phyloP scores from a whole-genome alignment of 1,140 invertebrate species.

The Drosophila eugracilis region DNA sequence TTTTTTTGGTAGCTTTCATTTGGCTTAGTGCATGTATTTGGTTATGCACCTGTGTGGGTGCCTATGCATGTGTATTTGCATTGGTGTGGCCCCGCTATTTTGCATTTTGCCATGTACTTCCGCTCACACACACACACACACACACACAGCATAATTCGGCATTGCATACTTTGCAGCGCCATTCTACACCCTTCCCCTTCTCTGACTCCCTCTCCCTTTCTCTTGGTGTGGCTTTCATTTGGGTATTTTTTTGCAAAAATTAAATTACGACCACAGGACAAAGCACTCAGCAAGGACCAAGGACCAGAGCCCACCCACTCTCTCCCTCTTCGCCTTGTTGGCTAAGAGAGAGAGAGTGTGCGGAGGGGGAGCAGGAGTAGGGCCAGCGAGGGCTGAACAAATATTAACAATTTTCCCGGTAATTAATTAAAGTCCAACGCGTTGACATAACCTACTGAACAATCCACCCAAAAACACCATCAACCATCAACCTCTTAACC shows the following conservation, averaged over 20 bases:
- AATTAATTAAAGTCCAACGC: conserved; percentile 73
- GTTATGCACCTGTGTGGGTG: conserved; percentile 14
- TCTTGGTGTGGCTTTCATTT: conserved; percentile 10
- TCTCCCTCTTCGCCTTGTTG: neutral
- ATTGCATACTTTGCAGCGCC: conserved; percentile 72
- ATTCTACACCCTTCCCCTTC: too few relatives aligned
- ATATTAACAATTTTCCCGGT: conserved; percentile 74
- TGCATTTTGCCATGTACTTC: conserved; percentile 44
- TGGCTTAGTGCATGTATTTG: conserved; percentile 33
- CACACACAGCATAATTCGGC: conserved; percentile 68
- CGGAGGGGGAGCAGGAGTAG: conserved; percentile 1
- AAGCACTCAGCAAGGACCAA: conserved; percentile 35
- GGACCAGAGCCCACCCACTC: neutral
- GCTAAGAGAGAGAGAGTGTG: neutral
- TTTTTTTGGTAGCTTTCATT: conserved; percentile 8
- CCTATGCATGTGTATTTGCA: conserved; percentile 5
- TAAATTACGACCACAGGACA: conserved; percentile 67
- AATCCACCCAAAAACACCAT: conserved; percentile 3
- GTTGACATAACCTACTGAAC: conserved; percentile 47
- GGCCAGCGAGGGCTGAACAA: conserved; percentile 48
- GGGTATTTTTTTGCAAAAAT: conserved; percentile 52
- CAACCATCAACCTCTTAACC: conserved; percentile 19
- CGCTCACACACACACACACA: conserved; percentile 7
- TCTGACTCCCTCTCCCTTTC: neutral
- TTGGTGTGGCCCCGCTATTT: conserved; percentile 29